Conservation (phyloP, 2,113 vertebrate species). For the Terrapene triunguis region DNA sequence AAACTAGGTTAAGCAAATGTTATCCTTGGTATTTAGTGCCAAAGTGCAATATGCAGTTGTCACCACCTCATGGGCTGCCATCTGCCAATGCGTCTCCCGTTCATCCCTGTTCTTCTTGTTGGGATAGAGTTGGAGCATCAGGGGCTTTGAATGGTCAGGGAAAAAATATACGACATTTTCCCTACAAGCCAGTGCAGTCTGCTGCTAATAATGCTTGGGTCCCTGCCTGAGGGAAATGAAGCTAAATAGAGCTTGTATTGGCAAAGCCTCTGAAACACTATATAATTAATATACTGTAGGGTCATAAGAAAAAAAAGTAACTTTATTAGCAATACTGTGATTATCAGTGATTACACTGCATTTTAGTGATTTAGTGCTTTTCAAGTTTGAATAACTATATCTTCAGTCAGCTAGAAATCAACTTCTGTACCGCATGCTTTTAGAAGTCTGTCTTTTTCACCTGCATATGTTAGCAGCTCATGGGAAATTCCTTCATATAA, state of each 20-base stretch:
- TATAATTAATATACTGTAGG: background rate
- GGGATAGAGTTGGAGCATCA: slow-evolving; percentile 35
- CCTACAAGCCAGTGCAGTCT: slow-evolving; percentile 18
- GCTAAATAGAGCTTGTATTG: background rate
- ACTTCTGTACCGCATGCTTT: background rate
- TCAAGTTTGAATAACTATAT: background rate
- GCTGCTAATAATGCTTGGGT: background rate
- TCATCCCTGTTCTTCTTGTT: slow-evolving; percentile 45
- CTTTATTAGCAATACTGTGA: background rate
- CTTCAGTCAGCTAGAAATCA: background rate
- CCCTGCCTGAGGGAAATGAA: background rate
- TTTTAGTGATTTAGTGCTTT: background rate
- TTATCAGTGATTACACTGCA: background rate
- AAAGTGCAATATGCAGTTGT: slow-evolving; percentile 57
- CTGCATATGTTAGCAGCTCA: background rate
- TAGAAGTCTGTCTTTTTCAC: background rate
- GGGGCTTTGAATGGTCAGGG: slow-evolving; percentile 13
- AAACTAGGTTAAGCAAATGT: slow-evolving; percentile 67
- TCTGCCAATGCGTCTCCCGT: slow-evolving; percentile 57
- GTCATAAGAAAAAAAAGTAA: background rate
- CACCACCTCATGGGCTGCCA: slow-evolving; percentile 62
- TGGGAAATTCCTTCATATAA: background rate
- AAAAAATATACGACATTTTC: background rate
- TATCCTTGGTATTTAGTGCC: slow-evolving; percentile 49
- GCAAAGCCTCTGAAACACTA: background rate